Base-by-base conservation (phyloP, 2,888 invertebrate genomes). In the Pteria penguin region DNA sequence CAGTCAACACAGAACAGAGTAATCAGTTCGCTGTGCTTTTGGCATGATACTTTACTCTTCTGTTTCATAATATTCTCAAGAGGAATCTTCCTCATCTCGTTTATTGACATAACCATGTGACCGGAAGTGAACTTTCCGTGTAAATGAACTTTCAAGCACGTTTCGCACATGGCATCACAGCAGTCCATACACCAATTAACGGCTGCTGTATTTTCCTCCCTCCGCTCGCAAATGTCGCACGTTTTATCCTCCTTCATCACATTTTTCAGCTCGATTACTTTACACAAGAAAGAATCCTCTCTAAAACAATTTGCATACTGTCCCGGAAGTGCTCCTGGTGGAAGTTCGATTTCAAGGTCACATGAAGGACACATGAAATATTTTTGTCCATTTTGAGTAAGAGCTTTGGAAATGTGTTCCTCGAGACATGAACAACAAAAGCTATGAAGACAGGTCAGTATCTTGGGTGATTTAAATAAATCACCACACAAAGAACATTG, bases 101-200 rank as follows among this genome's bases (percentile, higher is more conserved):
- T 79, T 2, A 87, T 65, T 2, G 82, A 75, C 45, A 85, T 73
- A 55, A 87, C 81, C 4, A 77, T 52, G 66, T 89, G 89, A 29
- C 81, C 77, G 32, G 85, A 75, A 11, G 87, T 87, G 14, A 82
- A 79, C 36, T 82, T 83, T 0, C 83, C 86, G 67, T 85, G 85
- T 2, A 84, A 69, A 75, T 89, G 89, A 2, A 86, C 85, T 70
- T 84, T 83, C 5, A 78, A 75, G 70, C 89, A 89, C 0, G 76
- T 54, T 11, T 84, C 84, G 72, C 89, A 89, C 14, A 87, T 31
- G 4, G 87, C 84, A 31, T 89, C 87, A 62, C 80, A 82, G 54
- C 89, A 89, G 58, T 89, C 87, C 76, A 82, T 82, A 74, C 89
- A 88, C 87, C 87, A 88, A 68, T 84, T 76, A 14, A 77, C 74